Percentiles rank a stretch among this genome's conserved stretches.
These are phyloP conservation scores for Pogonus chalceus DNA, from an alignment of 1,140 invertebrate species.

Conservation along the genomic window DNA sequence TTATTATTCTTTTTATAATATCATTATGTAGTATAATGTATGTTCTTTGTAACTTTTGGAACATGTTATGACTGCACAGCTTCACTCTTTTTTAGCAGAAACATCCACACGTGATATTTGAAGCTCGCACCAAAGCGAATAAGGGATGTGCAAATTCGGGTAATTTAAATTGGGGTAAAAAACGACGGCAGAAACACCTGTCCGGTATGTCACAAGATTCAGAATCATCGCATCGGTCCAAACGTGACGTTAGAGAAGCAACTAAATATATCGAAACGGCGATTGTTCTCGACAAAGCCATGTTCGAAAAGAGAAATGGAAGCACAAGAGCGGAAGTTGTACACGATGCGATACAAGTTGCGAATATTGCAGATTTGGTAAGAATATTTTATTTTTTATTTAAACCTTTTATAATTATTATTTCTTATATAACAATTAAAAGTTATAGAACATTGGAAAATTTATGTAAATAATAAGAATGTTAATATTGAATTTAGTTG, in stretches of 20 bases:
- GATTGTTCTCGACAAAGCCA: constrained; percentile 83
- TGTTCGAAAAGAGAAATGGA: constrained; percentile 88
- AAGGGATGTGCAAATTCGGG: constrained; percentile 79
- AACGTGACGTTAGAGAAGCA: constrained; percentile 73
- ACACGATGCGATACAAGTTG: constrained; percentile 90
- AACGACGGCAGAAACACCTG: constrained; percentile 53
- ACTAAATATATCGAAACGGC: constrained; percentile 90
- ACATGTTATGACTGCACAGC: constrained; percentile 36
- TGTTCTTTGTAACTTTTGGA: neutral
- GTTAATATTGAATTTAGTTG: neutral
- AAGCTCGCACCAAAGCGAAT: constrained; percentile 74
- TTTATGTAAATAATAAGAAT: no score
- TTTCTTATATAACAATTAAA: no score
- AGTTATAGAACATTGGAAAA: no score
- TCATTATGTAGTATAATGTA: no score
- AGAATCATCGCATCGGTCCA: constrained; percentile 31
- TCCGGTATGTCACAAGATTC: constrained; percentile 41
- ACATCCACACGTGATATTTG: constrained; percentile 93
- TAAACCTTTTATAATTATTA: no score
- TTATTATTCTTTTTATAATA: no score
- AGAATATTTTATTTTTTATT: no score
- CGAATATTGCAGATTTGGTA: constrained; percentile 93
- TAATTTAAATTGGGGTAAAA: constrained; percentile 61
- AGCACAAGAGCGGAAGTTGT: constrained; percentile 81
- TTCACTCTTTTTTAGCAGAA: constrained; percentile 72